Percentiles rank a stretch among this genome's conserved stretches.
Evolutionary conservation across 2,888 invertebrate species (phyloP).

Genomic region (Sinotaia quadrata): DNA sequence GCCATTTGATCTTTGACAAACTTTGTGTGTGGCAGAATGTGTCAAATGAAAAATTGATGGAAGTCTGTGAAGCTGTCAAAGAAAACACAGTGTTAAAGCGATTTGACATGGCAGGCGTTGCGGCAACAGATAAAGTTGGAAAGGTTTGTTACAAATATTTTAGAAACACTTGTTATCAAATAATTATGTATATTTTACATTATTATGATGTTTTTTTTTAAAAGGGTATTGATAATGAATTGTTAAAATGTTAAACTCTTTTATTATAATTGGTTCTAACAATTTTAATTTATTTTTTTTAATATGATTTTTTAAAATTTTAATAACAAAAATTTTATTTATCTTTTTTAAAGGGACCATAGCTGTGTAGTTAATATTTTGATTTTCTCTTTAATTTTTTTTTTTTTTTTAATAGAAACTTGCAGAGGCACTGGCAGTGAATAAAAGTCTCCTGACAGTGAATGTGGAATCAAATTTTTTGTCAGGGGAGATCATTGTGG

Average conservation of each 20-base stretch:
- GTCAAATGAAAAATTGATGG: conserved; percentile 93
- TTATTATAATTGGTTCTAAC: too few species aligned
- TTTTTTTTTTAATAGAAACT: conserved; percentile 50
- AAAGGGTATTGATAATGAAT: too few species aligned
- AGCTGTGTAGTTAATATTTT: too few species aligned
- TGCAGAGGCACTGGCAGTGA: conserved; percentile 78
- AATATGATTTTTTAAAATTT: too few species aligned
- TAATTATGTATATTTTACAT: too few species aligned
- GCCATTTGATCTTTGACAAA: too few species aligned
- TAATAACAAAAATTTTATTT: too few species aligned
- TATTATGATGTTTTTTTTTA: too few species aligned
- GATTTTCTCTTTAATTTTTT: neutral
- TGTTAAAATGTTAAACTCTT: too few species aligned
- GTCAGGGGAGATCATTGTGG: conserved; percentile 88
- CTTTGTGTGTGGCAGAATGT: conserved; percentile 83
- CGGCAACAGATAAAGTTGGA: conserved; percentile 90
- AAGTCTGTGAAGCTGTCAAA: conserved; percentile 89
- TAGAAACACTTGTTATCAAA: neutral
- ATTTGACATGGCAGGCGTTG: conserved; percentile 93
- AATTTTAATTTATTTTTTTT: too few species aligned
- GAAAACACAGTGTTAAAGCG: conserved; percentile 93
- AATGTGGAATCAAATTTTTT: conserved; percentile 97
- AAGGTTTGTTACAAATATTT: conserved; percentile 66
- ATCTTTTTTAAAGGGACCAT: neutral
- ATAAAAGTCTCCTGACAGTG: conserved; percentile 75